phyloP scores from a whole-genome alignment of 1,140 invertebrate genomes.

The Drosophila takahashii region DNA sequence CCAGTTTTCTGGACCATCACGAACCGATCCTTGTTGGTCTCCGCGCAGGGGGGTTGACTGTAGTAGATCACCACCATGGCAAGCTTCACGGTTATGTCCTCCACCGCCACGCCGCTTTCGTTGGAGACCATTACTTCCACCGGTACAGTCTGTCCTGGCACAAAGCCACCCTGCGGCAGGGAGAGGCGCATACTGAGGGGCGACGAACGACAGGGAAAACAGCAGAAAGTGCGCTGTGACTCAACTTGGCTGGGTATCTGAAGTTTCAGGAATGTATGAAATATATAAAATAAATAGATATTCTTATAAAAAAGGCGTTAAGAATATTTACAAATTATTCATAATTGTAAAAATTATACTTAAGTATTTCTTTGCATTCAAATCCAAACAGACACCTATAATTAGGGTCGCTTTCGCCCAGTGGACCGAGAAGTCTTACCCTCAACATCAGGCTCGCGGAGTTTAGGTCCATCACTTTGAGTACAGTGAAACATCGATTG shows the following conservation, averaged over 20 bases:
- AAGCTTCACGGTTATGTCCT: slow-evolving; percentile 85
- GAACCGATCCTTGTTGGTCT: slow-evolving; percentile 86
- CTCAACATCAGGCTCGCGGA: slow-evolving; percentile 79
- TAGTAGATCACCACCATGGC: slow-evolving; percentile 84
- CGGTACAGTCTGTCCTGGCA: slow-evolving; percentile 72
- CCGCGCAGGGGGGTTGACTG: slow-evolving; percentile 85
- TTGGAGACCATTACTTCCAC: slow-evolving; percentile 62
- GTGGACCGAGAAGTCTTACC: slow-evolving; percentile 51
- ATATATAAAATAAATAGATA: no score
- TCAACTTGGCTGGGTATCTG: slow-evolving; percentile 68
- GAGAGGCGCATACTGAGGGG: slow-evolving; percentile 63
- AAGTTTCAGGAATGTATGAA: not conserved
- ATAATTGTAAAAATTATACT: no score
- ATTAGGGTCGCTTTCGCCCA: no score
- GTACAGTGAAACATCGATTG: slow-evolving; percentile 89
- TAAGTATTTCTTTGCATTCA: no score
- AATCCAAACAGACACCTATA: no score
- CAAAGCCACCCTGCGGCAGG: slow-evolving; percentile 72
- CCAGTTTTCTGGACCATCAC: slow-evolving; percentile 85
- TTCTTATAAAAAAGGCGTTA: no score
- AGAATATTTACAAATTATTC: no score
- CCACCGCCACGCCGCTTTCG: slow-evolving; percentile 85
- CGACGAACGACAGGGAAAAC: slow-evolving; percentile 66
- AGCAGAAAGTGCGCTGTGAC: slow-evolving; percentile 64
- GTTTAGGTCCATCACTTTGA: slow-evolving; percentile 90